Evolutionary conservation across 2,888 invertebrate genomes (phyloP).

Genomic region (Ormyrus labotus): DNA sequence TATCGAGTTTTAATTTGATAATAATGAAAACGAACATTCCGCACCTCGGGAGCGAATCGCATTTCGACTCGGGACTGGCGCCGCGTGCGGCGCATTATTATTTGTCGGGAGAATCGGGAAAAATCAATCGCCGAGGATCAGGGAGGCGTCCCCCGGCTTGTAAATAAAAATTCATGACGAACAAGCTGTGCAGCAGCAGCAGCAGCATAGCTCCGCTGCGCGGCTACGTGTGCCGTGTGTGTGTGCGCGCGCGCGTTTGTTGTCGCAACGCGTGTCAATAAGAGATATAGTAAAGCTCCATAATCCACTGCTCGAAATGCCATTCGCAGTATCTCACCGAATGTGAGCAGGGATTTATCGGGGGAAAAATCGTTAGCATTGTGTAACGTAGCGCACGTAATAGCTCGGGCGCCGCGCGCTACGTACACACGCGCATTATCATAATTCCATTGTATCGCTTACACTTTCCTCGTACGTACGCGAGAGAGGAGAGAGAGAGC

Average conservation of each 20-base stretch:
- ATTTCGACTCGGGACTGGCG: not conserved
- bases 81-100: conserved; percentile 22
- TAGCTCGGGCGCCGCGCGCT: not conserved
- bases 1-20: conserved; percentile 34
- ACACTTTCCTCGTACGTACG: conserved; percentile 20
- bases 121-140: conserved; percentile 40
- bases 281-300: conserved; percentile 45
- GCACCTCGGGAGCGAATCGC: not conserved
- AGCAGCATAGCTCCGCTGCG: too few species aligned
- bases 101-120: conserved; percentile 43
- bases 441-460: conserved; percentile 52
- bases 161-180: conserved; percentile 54
- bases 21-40: conserved; percentile 36
- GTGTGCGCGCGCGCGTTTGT: not conserved
- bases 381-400: conserved; percentile 50
- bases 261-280: conserved; percentile 55
- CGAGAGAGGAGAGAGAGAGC: not conserved
- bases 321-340: conserved; percentile 40
- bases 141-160: not conserved
- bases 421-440: conserved; percentile 42
- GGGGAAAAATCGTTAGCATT: conserved; percentile 37
- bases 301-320: conserved; percentile 49
- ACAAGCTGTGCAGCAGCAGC: not conserved
- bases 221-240: not conserved
- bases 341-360: conserved; percentile 3